Evolutionary conservation across 2,888 invertebrate genomes (phyloP), one percentile per base, ranked within the genome.

Genomic region (Embidobia sp.): DNA sequence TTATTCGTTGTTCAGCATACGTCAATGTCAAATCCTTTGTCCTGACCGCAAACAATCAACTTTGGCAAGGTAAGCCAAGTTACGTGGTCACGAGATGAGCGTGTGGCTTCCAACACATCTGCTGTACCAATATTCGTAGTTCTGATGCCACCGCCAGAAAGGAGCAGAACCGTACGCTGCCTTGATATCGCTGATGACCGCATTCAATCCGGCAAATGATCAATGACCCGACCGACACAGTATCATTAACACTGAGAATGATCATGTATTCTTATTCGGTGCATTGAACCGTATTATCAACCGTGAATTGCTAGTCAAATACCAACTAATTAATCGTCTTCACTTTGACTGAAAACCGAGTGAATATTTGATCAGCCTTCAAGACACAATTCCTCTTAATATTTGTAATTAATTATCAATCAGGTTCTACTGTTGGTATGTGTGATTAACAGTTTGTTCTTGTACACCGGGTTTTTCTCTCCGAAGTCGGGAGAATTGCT

Each of bases 21-120:
- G 66, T 64, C 59, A 61, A 66, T 70, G 78, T 66, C 78, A 73
- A 78, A 74, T 64, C 78, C 74, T 83, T 86, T 86, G 86, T 85
- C 84, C 81, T 81, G 85, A 82, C 82, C 85, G 79, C 85, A 80
- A 83, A 81, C 80, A 80, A 79, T 77, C 81, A 82, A 81, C 79
- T 79, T 77, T 53, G 64, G 64, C 77, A 74, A 74, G 70, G 66
- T 73, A 72, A 66, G 69, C 64, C 73, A 72, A 78, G 70, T 78
- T 69, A 72, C 72, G 74, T 51, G 79, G 74, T 77, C 70, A 63
- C 55, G 73, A 76, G 77, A 80, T 80, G 79, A 82, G 80, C 73
- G 79, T 83, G 82, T 72, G 81, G 83, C 74, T 81, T 79, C 76
- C 77, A 69, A 70, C 80, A 73, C 81, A 83, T 86, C 83, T 82